Base-by-base conservation (phyloP, 1,140 invertebrate genomes). In the Wiebesia pumilae region DNA sequence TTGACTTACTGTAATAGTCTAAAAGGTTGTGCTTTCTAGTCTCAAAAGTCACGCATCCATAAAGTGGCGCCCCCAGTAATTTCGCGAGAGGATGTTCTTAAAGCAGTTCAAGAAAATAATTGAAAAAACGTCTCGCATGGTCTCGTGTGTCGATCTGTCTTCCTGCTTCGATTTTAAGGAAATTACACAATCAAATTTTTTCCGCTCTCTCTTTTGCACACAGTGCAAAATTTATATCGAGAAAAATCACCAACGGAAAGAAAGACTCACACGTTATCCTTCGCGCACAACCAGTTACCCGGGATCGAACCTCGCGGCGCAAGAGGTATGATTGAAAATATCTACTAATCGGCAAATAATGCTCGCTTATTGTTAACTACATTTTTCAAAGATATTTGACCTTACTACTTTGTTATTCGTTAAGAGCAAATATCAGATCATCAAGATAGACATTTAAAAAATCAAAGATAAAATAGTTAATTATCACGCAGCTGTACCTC, bases 41-140 rank as follows among this genome's bases (percentile, higher is more conserved):
- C 16, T 19, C 35, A 77, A 62, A 62, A 27, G 51, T 62, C 35
- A 33, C n/a, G 73, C 38, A 43, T 51, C 62, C 58, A 62, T 80
- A 35, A 79, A 58, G 83, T 85, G 83, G 83, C 77, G 83, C 83
- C 71, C 71, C 47, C 75, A 54, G 43, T 35, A 30, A 58, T 47
- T 84, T 69, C 38, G 58, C 51, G 73, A 67, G 58, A 43, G 71
- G 67, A 82, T 73, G 67, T 71, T 51, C 67, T 82, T 38, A n/a
- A 38, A 12, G 47, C 65, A 47, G 6, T 51, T 30, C 40, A 38
- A 73, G 81, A 73, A 83, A 82, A 67, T 69, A 82, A 69, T 40
- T 82, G 65, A 82, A 83, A 83, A 73, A 83, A 71, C 69, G 69
- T 71, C 69, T 71, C 35, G 33, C 69, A 12, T 71, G 69, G 33